phyloP scores from a whole-genome alignment of 2,113 vertebrate genomes.

The Isurus oxyrinchus region DNA sequence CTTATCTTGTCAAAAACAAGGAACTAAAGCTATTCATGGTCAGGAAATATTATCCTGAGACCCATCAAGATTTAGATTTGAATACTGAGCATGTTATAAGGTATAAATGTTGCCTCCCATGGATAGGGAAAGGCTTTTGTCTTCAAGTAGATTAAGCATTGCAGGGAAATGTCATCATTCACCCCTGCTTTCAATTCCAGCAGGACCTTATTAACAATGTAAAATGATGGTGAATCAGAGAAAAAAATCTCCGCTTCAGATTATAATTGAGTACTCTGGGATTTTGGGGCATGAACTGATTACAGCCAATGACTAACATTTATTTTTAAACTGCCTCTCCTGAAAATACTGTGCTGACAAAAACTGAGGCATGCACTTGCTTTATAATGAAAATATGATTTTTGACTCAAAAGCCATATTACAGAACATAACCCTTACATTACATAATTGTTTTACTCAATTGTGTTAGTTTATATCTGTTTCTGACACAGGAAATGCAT shows the following conservation, averaged over 20 bases:
- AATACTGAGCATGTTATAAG: conserved; percentile 12
- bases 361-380: background rate
- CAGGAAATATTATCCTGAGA: conserved; percentile 22
- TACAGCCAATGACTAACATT: conserved; percentile 21
- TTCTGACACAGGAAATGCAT: background rate
- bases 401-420: background rate
- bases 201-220: conserved; percentile 25
- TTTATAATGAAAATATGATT: background rate
- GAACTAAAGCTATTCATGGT: conserved; percentile 16
- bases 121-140: background rate
- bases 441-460: background rate
- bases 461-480: background rate
- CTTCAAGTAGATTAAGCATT: background rate
- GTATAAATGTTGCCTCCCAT: background rate
- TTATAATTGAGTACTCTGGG: conserved; percentile 30
- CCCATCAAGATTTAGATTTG: conserved; percentile 6
- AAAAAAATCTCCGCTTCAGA: conserved; percentile 4
- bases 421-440: background rate
- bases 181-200: conserved; percentile 19
- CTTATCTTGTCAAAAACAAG: conserved; percentile 6
- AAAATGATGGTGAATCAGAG: background rate
- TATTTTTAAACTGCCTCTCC: background rate
- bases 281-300: conserved; percentile 26
- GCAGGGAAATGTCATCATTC: background rate
- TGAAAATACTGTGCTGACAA: background rate